A percentile compares a stretch with the other conserved stretches of the same genome.
Evolutionary conservation across 2,888 invertebrate genomes (phyloP).

Genomic region (Slavum lentiscoides): DNA sequence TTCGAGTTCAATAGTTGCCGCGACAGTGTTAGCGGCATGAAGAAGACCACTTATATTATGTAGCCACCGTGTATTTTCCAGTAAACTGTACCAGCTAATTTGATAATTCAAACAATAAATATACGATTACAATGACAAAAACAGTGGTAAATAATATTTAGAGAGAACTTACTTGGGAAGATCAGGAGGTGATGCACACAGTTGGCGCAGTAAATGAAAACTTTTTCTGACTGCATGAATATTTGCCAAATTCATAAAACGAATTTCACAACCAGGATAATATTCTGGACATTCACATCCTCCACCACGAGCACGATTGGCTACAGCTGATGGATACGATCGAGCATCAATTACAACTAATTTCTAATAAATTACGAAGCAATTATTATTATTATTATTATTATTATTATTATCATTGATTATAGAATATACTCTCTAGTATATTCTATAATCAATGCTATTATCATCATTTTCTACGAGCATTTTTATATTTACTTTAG

Average conservation of each 20-base stretch:
- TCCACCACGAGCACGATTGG: slow-evolving; percentile 94
- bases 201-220: slow-evolving; percentile 81
- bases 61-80: slow-evolving; percentile 91
- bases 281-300: slow-evolving; percentile 96
- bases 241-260: slow-evolving; percentile 96
- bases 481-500: slow-evolving; percentile 54
- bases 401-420: no score
- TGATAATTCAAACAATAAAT: slow-evolving; percentile 1
- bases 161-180: slow-evolving; percentile 69
- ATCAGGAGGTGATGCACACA: slow-evolving; percentile 78
- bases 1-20: slow-evolving; percentile 77
- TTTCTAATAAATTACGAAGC: slow-evolving; percentile 18
- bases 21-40: slow-evolving; percentile 78
- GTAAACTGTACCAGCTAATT: slow-evolving; percentile 81
- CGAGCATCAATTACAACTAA: slow-evolving; percentile 92
- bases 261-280: slow-evolving; percentile 91
- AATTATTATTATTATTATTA: not conserved
- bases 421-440: no score
- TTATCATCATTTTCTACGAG: not conserved
- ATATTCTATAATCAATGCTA: no score
- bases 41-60: slow-evolving; percentile 84
- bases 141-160: not conserved
- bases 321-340: slow-evolving; percentile 93
- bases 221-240: slow-evolving; percentile 94
- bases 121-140: slow-evolving; percentile 23